Conservation (phyloP, 1,140 invertebrate genomes). For the Drosophila parvula region DNA sequence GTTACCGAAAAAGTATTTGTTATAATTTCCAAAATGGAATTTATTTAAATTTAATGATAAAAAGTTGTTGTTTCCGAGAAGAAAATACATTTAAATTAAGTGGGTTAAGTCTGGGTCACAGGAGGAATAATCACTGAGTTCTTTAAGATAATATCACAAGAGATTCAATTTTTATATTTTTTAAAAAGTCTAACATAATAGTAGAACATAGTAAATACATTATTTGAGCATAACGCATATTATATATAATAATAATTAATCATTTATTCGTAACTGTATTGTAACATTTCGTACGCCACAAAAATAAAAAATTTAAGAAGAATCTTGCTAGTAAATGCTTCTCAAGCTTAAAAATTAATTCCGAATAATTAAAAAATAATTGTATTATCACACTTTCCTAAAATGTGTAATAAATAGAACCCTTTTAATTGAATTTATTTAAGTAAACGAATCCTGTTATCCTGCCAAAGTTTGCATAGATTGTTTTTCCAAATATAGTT, state of each 20-base stretch:
- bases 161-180: background rate
- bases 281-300: no score
- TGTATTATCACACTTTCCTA: no score
- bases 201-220: background rate
- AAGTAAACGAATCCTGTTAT: no score
- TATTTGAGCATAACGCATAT: background rate
- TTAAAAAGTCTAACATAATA: background rate
- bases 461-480: background rate
- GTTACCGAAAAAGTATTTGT: conserved; percentile 15
- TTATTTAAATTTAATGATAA: conserved; percentile 1
- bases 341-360: no score
- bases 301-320: no score
- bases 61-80: background rate
- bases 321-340: no score
- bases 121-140: background rate
- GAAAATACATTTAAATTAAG: background rate
- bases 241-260: background rate
- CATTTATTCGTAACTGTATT: no score
- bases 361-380: no score
- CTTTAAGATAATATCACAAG: background rate
- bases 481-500: conserved; percentile 31
- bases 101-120: background rate
- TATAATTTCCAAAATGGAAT: background rate
- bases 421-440: no score
- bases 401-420: no score